Evolutionary conservation across 2,888 invertebrate genomes (phyloP).

Genomic region (Acronicta psi): DNA sequence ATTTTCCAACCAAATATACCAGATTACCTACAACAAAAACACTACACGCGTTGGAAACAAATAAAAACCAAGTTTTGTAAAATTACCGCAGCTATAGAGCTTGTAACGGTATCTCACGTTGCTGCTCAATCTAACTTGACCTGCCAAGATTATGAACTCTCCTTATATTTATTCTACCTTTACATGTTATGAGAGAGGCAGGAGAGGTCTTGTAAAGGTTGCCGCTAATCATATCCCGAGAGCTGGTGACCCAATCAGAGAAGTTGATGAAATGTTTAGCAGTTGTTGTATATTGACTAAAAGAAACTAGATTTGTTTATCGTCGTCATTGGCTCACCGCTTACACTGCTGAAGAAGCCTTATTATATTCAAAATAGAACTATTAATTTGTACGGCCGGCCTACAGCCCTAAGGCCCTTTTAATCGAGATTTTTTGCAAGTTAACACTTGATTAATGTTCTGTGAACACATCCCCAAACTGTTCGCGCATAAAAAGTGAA

Average conservation of each 20-base stretch:
- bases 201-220: constrained; percentile 24
- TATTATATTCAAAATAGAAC: too few relatives aligned
- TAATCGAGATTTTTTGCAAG: constrained; percentile 17
- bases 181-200: not conserved
- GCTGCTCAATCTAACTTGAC: constrained; percentile 27
- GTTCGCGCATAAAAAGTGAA: constrained; percentile 50
- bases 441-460: constrained; percentile 48
- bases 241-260: too few relatives aligned
- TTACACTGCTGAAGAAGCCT: too few relatives aligned
- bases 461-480: constrained; percentile 46
- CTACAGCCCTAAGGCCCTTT: constrained; percentile 20
- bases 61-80: constrained; percentile 52
- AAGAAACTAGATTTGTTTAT: too few relatives aligned
- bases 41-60: constrained; percentile 46
- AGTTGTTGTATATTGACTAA: too few relatives aligned
- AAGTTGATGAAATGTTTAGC: too few relatives aligned
- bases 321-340: too few relatives aligned
- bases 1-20: constrained; percentile 9
- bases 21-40: constrained; percentile 42
- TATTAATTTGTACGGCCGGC: too few relatives aligned
- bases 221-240: constrained; percentile 54
- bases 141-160: constrained; percentile 28
- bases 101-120: constrained; percentile 24
- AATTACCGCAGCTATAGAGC: constrained; percentile 36
- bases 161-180: not conserved